A percentile compares a stretch with the other conserved stretches of the same genome.
These are phyloP conservation scores for Oncorhynchus nerka DNA, from an alignment of 2,113 vertebrate species.

Conservation along the genomic window DNA sequence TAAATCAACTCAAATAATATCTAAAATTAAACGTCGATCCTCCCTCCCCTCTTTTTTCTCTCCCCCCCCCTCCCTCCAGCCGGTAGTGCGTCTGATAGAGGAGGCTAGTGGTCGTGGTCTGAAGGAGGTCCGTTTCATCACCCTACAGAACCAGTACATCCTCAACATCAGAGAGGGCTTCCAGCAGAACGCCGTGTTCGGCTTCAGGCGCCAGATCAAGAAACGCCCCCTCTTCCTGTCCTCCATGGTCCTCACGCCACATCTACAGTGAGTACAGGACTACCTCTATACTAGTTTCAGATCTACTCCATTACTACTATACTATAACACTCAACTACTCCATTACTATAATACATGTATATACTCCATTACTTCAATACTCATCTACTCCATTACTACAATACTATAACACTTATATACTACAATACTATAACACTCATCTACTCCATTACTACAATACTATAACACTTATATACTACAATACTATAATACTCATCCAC, in stretches of 20 bases:
- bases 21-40: not conserved
- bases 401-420: no score
- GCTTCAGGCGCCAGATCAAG: conserved; percentile 92
- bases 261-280: conserved; percentile 83
- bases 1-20: not conserved
- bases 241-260: conserved; percentile 86
- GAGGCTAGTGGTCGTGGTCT: conserved; percentile 89
- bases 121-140: conserved; percentile 94
- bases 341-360: no score
- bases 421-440: no score
- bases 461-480: no score
- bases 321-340: no score
- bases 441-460: no score
- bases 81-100: conserved; percentile 91
- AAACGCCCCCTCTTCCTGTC: conserved; percentile 91
- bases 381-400: no score
- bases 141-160: conserved; percentile 95
- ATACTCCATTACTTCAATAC: no score
- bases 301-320: no score
- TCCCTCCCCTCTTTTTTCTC: not conserved
- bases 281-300: no score
- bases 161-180: conserved; percentile 91
- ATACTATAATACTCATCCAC: no score
- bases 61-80: conserved; percentile 63
- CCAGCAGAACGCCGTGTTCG: conserved; percentile 88